Conservation (phyloP, 2,797 vertebrate genomes). For the Scyliorhinus canicula region DNA sequence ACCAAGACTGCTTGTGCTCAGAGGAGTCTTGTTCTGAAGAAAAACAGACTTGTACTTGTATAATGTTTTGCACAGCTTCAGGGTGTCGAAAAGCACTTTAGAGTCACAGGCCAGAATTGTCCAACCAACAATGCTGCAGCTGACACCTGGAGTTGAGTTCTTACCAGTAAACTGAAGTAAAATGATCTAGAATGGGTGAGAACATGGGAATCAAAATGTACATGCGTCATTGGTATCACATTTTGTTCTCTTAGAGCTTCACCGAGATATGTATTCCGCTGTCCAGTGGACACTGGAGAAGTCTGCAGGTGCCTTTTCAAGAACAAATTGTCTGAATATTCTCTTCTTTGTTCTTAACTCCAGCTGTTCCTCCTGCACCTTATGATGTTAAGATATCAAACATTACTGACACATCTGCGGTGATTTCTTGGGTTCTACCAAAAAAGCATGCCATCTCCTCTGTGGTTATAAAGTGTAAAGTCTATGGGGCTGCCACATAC, state of each 20-base stretch:
- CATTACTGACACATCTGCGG: constrained; percentile 37
- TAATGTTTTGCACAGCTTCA: no score
- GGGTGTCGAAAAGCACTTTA: neutral
- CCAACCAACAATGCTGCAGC: neutral
- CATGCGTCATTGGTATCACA: no score
- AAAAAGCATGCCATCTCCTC: constrained; percentile 35
- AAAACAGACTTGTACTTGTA: no score
- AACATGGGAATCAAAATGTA: neutral
- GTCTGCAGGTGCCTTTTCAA: neutral
- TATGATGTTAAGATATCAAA: constrained; percentile 37
- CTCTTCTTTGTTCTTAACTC: constrained; percentile 32
- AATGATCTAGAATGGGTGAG: neutral
- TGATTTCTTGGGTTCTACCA: constrained; percentile 33
- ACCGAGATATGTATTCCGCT: neutral
- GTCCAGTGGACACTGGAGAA: neutral
- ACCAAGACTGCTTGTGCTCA: no score
- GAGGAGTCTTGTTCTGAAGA: no score
- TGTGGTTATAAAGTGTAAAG: constrained; percentile 36
- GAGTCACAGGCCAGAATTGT: no score
- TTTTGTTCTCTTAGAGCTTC: no score
- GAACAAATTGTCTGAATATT: neutral
- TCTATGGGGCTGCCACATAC: constrained; percentile 21
- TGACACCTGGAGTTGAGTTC: neutral
- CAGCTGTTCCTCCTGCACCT: constrained; percentile 37
- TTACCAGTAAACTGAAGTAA: no score